Base-by-base conservation (phyloP, 2,113 vertebrate species). In the Thamnaconus septentrionalis region DNA sequence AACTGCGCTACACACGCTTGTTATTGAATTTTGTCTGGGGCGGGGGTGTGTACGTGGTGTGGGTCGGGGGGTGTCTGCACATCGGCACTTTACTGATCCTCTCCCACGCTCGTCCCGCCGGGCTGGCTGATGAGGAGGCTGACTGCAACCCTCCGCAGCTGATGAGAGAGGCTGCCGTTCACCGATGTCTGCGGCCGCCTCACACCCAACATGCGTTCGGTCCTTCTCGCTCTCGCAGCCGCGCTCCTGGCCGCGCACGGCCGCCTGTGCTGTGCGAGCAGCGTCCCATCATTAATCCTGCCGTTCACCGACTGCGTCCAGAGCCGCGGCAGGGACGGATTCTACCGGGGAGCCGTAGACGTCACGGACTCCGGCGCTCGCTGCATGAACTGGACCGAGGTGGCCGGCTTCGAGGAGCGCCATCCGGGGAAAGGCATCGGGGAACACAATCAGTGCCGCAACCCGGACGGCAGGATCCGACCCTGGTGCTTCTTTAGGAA, bases 401-500 rank as follows among this genome's bases (percentile, higher is more conserved):
- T 93, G 75, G 66, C 91, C 41, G 85, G 92, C 10, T 90, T 93
- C 69, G 78, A 79, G 61, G 88, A 90, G 71, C 88, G 90, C 58
- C 82, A 90, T 49, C 87, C 90, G 51, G 90, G 87, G 0, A 89
- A 82, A 72, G 92, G 90, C 1, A 73, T 93, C n/a, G 92, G 93
- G 8, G 89, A 91, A 4, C 94, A 94, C 87, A 93, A 92, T 69
- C 91, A 91, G 47, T 95, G 95, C 66, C 81, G 91, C 56, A 94
- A 93, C 67, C 92, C 93, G 3, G 94, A 94, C 79, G 88, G 92
- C 59, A 79, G 92, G 63, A 92, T 93, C 65, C 76, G 91, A 76
- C 92, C 94, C 39, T 94, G 95, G 92, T 96, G 96, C 80, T 94
- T 93, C 78, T 91, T 91, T 42, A 75, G 61, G 55, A 89, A 75